Conservation (phyloP, 1,140 invertebrate species). For the Drosophila virilis region DNA sequence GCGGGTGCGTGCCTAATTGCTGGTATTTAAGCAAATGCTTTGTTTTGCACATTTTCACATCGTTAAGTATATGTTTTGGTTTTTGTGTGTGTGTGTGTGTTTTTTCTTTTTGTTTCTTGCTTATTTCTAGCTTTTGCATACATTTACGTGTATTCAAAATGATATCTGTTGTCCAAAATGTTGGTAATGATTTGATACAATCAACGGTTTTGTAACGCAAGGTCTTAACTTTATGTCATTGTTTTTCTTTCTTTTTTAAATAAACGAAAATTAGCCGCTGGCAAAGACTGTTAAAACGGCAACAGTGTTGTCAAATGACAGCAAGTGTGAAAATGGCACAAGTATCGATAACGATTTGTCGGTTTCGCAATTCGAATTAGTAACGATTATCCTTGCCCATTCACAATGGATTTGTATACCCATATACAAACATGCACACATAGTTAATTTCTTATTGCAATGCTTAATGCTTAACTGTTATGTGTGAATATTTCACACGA, state of each 20-base stretch:
- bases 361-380: neutral
- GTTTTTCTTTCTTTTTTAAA: conserved; percentile 42
- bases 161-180: conserved; percentile 41
- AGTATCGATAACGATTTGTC: neutral
- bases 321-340: neutral
- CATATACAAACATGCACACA: neutral
- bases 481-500: conserved; percentile 72
- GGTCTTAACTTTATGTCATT: conserved; percentile 49
- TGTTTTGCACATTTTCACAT: conserved; percentile 73
- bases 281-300: neutral
- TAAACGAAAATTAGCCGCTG: conserved; percentile 8
- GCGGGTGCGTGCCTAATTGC: conserved; percentile 76
- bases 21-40: conserved; percentile 59
- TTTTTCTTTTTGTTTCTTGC: conserved; percentile 44
- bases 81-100: conserved; percentile 17
- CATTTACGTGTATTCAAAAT: conserved; percentile 49
- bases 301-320: neutral
- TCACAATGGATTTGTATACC: conserved; percentile 4
- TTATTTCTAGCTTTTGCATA: conserved; percentile 69
- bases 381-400: neutral
- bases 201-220: conserved; percentile 60
- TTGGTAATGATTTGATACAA: conserved; percentile 68
- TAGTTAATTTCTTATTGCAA: conserved; percentile 26
- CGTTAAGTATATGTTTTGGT: conserved; percentile 58
- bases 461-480: conserved; percentile 48